phyloP scores from a whole-genome alignment of 2,113 vertebrate genomes.

The Alaudala cheleensis region DNA sequence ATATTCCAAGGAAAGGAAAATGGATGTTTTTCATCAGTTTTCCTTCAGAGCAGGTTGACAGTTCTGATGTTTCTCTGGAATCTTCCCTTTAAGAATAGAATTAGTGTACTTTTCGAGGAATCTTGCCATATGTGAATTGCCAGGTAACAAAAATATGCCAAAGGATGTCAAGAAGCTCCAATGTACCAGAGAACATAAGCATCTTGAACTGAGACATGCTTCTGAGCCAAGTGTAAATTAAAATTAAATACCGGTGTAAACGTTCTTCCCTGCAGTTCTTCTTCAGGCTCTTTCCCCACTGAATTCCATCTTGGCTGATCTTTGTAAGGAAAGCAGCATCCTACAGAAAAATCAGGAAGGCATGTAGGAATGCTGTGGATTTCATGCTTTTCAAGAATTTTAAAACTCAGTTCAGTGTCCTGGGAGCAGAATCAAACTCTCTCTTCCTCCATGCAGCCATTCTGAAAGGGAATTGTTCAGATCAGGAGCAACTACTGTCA shows the following conservation, averaged over 20 bases:
- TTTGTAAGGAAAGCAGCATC: not conserved
- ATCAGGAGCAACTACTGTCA: not conserved
- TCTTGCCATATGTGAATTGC: not conserved
- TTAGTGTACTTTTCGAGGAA: not conserved
- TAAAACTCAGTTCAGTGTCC: not conserved
- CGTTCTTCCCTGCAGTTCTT: not conserved
- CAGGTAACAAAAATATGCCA: not conserved
- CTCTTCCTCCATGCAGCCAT: not conserved
- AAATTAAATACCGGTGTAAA: not conserved
- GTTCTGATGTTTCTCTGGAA: not conserved
- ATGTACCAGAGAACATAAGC: not conserved
- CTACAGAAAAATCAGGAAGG: not conserved
- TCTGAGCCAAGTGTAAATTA: not conserved
- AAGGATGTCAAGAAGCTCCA: not conserved
- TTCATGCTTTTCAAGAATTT: not conserved
- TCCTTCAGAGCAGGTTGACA: not conserved
- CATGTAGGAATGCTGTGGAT: not conserved
- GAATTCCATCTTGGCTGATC: not conserved
- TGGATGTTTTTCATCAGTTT: not conserved
- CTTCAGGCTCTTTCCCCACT: not conserved
- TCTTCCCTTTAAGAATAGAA: not conserved
- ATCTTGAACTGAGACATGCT: not conserved
- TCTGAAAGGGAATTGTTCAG: not conserved
- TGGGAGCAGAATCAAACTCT: not conserved
- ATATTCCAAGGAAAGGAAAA: not conserved